Evolutionary conservation across 2,797 vertebrate genomes (phyloP).

Genomic region (Eptatretus atami): DNA sequence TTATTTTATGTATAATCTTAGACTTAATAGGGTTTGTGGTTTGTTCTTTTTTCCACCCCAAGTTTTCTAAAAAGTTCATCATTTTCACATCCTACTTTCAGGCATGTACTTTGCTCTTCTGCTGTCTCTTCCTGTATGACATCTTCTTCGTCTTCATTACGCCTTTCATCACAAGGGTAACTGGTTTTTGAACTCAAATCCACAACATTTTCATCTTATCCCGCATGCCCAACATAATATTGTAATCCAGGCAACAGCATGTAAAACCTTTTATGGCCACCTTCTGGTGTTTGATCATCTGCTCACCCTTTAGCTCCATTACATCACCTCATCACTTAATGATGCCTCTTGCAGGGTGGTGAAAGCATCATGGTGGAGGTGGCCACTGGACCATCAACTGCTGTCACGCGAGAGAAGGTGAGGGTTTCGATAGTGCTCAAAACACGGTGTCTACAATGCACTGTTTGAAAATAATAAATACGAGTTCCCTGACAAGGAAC

Average conservation of each 20-base stretch:
- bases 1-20: not conserved
- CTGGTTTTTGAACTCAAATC: too few relatives aligned
- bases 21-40: not conserved
- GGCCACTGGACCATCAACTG: conserved; percentile 55
- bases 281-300: not conserved
- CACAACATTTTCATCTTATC: too few relatives aligned
- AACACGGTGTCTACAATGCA: too few relatives aligned
- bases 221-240: too few relatives aligned
- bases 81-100: conserved; percentile 12
- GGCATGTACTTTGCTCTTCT: conserved; percentile 62
- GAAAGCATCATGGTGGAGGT: conserved; percentile 96
- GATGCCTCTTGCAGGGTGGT: conserved; percentile 24
- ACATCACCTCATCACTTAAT: not conserved
- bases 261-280: too few relatives aligned
- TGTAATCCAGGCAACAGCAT: too few relatives aligned
- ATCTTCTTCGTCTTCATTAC: conserved; percentile 91
- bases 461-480: too few relatives aligned
- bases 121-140: conserved; percentile 63
- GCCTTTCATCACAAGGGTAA: conserved; percentile 55
- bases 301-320: not conserved
- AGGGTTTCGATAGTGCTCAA: too few relatives aligned
- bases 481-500: too few relatives aligned
- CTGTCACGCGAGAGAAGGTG: conserved; percentile 45
- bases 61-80: too few relatives aligned
- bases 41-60: not conserved